Evolutionary conservation across 2,113 vertebrate genomes (phyloP).

Genomic region (Asarcornis scutulata): DNA sequence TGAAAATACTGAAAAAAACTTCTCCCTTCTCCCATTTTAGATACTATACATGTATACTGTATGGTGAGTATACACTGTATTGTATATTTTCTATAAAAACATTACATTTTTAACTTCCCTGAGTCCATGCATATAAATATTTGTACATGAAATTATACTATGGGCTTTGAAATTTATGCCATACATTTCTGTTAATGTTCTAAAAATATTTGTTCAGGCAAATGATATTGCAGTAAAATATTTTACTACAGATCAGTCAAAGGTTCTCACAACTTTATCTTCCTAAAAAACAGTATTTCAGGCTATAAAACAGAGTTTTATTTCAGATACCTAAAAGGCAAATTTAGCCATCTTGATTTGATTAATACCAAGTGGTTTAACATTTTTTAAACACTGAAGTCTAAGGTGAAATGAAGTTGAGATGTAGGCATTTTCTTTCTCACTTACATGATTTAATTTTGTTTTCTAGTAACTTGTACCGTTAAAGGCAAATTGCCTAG

Average conservation of each 20-base stretch:
- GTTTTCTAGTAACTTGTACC: background rate
- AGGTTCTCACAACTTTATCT: constrained; percentile 58
- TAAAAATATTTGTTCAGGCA: constrained; percentile 64
- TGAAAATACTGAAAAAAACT: background rate
- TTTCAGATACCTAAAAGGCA: constrained; percentile 29
- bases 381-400: background rate
- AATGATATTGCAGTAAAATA: constrained; percentile 66
- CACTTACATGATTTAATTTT: background rate
- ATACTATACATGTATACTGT: background rate
- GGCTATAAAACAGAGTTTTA: constrained; percentile 23
- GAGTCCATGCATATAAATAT: constrained; percentile 59
- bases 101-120: constrained; percentile 59
- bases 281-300: constrained; percentile 50
- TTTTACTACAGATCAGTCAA: constrained; percentile 59
- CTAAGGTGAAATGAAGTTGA: constrained; percentile 17
- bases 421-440: background rate
- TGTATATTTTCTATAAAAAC: constrained; percentile 66
- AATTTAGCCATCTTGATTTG: constrained; percentile 28
- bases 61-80: background rate
- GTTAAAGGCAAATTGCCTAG: background rate
- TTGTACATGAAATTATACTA: constrained; percentile 54
- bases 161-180: constrained; percentile 59
- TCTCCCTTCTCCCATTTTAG: background rate
- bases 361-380: constrained; percentile 12
- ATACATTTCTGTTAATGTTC: constrained; percentile 63